Evolutionary conservation across 2,797 vertebrate genomes (phyloP), one percentile per base, ranked within the genome.

Genomic region (Schizothorax lantsangensis): DNA sequence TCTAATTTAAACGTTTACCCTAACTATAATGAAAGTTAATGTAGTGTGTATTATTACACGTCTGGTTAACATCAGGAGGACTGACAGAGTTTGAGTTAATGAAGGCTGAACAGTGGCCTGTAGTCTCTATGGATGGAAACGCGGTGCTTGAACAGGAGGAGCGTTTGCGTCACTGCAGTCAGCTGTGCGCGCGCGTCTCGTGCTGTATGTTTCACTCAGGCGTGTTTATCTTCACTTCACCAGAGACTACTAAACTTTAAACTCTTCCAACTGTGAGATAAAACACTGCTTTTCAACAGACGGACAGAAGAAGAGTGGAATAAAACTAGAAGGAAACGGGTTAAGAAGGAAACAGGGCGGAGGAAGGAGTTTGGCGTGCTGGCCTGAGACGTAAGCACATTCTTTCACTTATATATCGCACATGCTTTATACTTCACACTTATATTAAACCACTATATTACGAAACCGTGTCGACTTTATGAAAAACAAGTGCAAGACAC

Each of bases 271-370:
- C 54, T 11, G 54, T 9, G 38, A n/a, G 10, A 40, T 10, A 62
- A 30, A 72, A 59, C 40, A 0, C 14, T 17, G 19, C 9, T 30
- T 81, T 85, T n/a, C 7, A 26, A 54, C 54, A 36, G 26, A 3
- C 4, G 3, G 14, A n/a, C 21, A n/a, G 62, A 52, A 36, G 40
- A 30, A 36, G 40, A 30, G 66, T 47, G 89, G 88, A 90, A 83
- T 49, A 19, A 21, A 82, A 4, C 85, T 87, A 87, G 89, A 91
- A 91, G 86, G 6, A 38, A 89, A 59, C 90, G 86, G 14, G 5
- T 43, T 85, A 14, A 14, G 40, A 45, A 62, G 59, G 38, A 64
- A 80, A 40, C 59, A 10, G 59, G 72, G 57, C 26, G 66, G 77
- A 87, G 85, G 83, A 88, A 74, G 84, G 2, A 79, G 57, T 75